A percentile compares a stretch with the other conserved stretches of the same genome.
Conservation (phyloP, 2,888 invertebrate genomes). For the Drosophila anomalata region DNA sequence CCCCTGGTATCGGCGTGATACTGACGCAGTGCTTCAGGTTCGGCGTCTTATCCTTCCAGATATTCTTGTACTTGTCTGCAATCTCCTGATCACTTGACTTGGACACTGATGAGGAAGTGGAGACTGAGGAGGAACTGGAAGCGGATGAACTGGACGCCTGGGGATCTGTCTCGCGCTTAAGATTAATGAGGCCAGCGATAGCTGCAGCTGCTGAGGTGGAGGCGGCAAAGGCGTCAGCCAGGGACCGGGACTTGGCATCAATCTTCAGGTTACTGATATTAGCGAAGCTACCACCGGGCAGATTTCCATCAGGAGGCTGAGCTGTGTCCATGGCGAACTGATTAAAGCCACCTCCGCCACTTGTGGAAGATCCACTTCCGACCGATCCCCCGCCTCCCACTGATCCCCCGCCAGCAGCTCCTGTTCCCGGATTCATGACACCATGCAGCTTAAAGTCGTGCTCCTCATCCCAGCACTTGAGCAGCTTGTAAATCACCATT, state of each 20-base stretch:
- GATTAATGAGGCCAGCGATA: constrained; percentile 60
- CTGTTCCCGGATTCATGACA: constrained; percentile 45
- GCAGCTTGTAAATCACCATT: constrained; percentile 92
- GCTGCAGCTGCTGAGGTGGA: constrained; percentile 74
- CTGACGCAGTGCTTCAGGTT: constrained; percentile 82
- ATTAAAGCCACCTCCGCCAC: constrained; percentile 14
- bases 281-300: constrained; percentile 37
- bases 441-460: constrained; percentile 85
- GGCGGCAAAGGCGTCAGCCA: constrained; percentile 70
- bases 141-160: constrained; percentile 26
- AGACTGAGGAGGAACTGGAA: constrained; percentile 19
- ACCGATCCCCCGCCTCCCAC: constrained; percentile 39
- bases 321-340: constrained; percentile 37
- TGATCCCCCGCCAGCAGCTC: constrained; percentile 32
- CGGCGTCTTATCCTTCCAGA: constrained; percentile 83
- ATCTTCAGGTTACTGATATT: constrained; percentile 64
- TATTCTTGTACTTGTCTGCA: constrained; percentile 83
- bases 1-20: constrained; percentile 81
- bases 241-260: constrained; percentile 61
- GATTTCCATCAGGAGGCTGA: constrained; percentile 25
- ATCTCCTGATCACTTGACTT: constrained; percentile 76
- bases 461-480: constrained; percentile 93
- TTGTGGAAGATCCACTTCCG: constrained; percentile 2
- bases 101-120: constrained; percentile 37
- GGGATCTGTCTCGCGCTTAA: constrained; percentile 67